Conservation (phyloP, 2,113 vertebrate species). For the Zeus faber region DNA sequence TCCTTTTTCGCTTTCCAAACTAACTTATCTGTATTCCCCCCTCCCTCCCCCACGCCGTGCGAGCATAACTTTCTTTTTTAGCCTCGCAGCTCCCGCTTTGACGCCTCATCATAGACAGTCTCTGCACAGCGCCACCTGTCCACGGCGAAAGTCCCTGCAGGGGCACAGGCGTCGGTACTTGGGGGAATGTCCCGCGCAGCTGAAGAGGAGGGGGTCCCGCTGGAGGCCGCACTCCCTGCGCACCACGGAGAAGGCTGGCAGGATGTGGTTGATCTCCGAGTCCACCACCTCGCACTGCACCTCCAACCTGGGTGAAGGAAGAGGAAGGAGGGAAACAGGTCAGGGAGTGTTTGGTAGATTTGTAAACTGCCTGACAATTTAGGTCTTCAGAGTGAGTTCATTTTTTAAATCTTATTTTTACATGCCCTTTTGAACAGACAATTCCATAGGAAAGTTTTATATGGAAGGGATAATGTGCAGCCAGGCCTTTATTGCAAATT, state of each 20-base stretch:
- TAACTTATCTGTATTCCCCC: not conserved
- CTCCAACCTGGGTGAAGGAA: slow-evolving; percentile 76
- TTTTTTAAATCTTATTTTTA: too few species aligned
- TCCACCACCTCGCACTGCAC: slow-evolving; percentile 89
- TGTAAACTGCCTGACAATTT: too few species aligned
- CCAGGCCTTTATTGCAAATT: too few species aligned
- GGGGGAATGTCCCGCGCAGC: slow-evolving; percentile 85
- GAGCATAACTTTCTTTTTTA: slow-evolving; percentile 4
- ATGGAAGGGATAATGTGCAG: too few species aligned
- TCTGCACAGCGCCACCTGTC: slow-evolving; percentile 92
- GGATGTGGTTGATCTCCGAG: slow-evolving; percentile 90
- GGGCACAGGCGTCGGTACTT: slow-evolving; percentile 92
- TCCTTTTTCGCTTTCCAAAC: too few species aligned
- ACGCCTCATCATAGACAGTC: slow-evolving; percentile 83
- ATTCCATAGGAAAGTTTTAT: too few species aligned
- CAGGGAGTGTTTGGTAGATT: slow-evolving; percentile 2
- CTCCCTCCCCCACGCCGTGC: not conserved
- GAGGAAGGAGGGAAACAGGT: not conserved
- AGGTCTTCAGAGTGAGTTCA: too few species aligned
- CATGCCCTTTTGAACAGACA: too few species aligned
- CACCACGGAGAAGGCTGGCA: slow-evolving; percentile 83
- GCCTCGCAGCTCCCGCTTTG: not conserved
- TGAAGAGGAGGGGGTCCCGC: slow-evolving; percentile 91
- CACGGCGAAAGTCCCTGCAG: slow-evolving; percentile 86
- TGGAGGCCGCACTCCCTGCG: slow-evolving; percentile 91